Evolutionary conservation across 2,113 vertebrate genomes (phyloP).

Genomic region (Siniperca chuatsi): DNA sequence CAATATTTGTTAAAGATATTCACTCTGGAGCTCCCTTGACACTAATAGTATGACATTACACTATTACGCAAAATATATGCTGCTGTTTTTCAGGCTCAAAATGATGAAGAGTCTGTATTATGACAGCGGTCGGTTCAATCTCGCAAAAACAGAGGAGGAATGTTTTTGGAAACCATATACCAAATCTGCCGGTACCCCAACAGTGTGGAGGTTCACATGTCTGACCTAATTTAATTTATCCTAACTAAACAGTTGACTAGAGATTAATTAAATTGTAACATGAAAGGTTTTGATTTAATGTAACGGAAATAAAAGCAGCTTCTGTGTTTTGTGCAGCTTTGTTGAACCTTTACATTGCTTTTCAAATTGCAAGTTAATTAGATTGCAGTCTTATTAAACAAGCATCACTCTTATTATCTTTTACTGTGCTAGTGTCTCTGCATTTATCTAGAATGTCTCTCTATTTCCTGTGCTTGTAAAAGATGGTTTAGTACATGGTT

Average conservation of each 20-base stretch:
- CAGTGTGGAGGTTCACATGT: slow-evolving; percentile 38
- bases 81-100: slow-evolving; percentile 28
- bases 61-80: slow-evolving; percentile 27
- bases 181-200: slow-evolving; percentile 43
- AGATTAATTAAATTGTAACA: slow-evolving; percentile 25
- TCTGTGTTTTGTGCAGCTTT: slow-evolving; percentile 18
- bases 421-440: slow-evolving; percentile 1
- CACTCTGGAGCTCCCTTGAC: slow-evolving; percentile 15
- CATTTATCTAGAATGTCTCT: slow-evolving; percentile 12
- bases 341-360: slow-evolving; percentile 14
- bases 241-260: slow-evolving; percentile 18
- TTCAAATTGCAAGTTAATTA: slow-evolving; percentile 24
- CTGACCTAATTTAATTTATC: slow-evolving; percentile 3
- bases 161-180: slow-evolving; percentile 70
- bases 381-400: slow-evolving; percentile 9
- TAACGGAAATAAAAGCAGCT: neutral
- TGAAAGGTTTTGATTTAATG: slow-evolving; percentile 15
- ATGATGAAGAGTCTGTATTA: slow-evolving; percentile 33
- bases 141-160: slow-evolving; percentile 54
- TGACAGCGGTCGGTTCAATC: slow-evolving; percentile 39
- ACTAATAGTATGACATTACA: slow-evolving; percentile 42
- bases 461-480: slow-evolving; percentile 27
- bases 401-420: slow-evolving; percentile 3
- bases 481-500: slow-evolving; percentile 29
- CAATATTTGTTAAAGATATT: slow-evolving; percentile 33